Evolutionary conservation across 64 coral and sea anemone genomes (phyloP).

Genomic region (Dendrophyllia cribrosa): DNA sequence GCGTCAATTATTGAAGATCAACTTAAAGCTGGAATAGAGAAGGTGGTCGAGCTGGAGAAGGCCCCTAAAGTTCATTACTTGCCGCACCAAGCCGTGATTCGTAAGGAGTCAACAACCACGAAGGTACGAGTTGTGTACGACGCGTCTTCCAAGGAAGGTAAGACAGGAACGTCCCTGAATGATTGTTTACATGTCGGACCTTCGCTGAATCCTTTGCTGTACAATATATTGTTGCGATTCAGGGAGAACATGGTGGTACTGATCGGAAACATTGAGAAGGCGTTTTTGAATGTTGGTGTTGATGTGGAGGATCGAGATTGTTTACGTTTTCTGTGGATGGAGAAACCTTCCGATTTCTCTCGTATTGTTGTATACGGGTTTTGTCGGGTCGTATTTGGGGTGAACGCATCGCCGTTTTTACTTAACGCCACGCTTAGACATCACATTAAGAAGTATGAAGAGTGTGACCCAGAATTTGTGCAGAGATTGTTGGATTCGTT

Average conservation of each 20-base stretch:
- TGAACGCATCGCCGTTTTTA: constrained; percentile 5
- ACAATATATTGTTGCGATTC: constrained; percentile 23
- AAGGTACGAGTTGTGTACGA: not conserved
- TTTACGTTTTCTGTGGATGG: constrained; percentile 16
- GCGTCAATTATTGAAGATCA: not conserved
- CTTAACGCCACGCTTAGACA: constrained; percentile 23
- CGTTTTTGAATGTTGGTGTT: constrained; percentile 24
- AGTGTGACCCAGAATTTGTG: not conserved
- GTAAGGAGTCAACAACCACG: not conserved
- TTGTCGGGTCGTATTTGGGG: constrained; percentile 4
- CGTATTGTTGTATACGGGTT: not conserved
- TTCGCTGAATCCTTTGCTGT: not conserved
- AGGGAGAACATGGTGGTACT: constrained; percentile 1
- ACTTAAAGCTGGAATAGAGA: not conserved
- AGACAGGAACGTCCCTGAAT: too few relatives aligned
- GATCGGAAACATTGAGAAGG: constrained; percentile 16
- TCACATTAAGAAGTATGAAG: not conserved
- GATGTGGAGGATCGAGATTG: constrained; percentile 4
- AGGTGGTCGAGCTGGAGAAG: not conserved
- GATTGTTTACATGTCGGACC: too few relatives aligned
- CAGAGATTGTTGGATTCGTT: not conserved
- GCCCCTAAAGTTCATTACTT: not conserved
- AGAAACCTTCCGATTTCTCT: not conserved
- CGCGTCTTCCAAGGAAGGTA: not conserved
- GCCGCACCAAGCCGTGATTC: not conserved